Conservation (phyloP, 2,888 invertebrate species). For the Drosophila lutescens region DNA sequence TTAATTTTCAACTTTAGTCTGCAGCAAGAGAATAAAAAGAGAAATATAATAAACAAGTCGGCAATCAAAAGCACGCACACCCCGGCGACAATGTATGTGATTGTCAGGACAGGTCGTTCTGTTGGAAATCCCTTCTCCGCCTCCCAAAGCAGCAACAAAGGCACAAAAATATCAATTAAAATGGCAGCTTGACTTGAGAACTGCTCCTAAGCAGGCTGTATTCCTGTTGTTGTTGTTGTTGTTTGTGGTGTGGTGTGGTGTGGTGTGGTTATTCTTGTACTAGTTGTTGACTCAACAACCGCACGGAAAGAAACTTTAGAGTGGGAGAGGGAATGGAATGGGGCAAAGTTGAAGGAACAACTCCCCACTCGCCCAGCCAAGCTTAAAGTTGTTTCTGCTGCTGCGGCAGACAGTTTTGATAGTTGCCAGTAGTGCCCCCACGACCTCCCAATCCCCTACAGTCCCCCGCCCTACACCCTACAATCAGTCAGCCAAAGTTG, state of each 20-base stretch:
- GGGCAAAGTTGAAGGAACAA: slow-evolving; percentile 47
- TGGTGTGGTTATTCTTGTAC: slow-evolving; percentile 22
- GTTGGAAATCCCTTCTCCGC: neutral
- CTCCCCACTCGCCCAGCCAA: slow-evolving; percentile 26
- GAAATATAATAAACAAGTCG: slow-evolving; percentile 61
- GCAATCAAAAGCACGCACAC: slow-evolving; percentile 66
- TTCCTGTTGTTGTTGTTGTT: slow-evolving; percentile 24
- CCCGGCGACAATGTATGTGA: slow-evolving; percentile 49
- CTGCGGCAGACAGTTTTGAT: slow-evolving; percentile 72
- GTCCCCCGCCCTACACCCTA: neutral
- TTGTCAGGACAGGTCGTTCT: slow-evolving; percentile 23
- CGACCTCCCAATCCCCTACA: too few species aligned
- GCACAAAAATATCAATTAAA: slow-evolving; percentile 69
- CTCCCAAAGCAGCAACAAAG: slow-evolving; percentile 21
- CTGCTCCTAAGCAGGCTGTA: slow-evolving; percentile 50
- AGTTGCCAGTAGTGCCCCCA: slow-evolving; percentile 42
- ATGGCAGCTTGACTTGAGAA: slow-evolving; percentile 65
- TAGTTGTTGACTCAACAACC: slow-evolving; percentile 53
- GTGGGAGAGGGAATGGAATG: slow-evolving; percentile 29
- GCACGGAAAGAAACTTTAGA: slow-evolving; percentile 59
- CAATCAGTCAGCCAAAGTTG: slow-evolving; percentile 47
- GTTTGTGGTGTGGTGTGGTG: slow-evolving; percentile 1
- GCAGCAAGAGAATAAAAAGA: slow-evolving; percentile 45
- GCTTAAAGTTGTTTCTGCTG: slow-evolving; percentile 43
- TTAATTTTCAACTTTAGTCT: slow-evolving; percentile 70